These are phyloP conservation scores for Melanostigma gelatinosum DNA, from an alignment of 2,113 vertebrate species.

Conservation along the genomic window DNA sequence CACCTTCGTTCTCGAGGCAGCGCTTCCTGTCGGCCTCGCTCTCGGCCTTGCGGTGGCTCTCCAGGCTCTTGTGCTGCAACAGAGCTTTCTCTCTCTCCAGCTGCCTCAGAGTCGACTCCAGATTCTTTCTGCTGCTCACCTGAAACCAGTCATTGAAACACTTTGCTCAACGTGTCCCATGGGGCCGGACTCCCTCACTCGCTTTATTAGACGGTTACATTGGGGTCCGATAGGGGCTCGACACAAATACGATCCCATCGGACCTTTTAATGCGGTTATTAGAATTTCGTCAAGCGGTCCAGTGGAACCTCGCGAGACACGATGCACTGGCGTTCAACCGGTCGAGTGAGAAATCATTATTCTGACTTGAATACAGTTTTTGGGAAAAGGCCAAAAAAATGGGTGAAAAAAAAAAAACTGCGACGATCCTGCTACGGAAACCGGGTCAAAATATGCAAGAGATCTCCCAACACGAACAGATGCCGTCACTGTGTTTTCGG, in stretches of 20 bases:
- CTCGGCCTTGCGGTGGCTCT: conserved; percentile 95
- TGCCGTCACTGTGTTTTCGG: background rate
- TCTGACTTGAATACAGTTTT: conserved; percentile 21
- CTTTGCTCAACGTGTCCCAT: conserved; percentile 6
- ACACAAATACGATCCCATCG: conserved; percentile 17
- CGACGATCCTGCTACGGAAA: background rate
- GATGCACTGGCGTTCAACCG: conserved; percentile 21
- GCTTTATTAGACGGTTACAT: conserved; percentile 9
- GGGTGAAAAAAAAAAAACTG: background rate
- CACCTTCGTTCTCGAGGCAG: conserved; percentile 96
- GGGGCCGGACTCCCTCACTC: conserved; percentile 3
- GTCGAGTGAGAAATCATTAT: conserved; percentile 29
- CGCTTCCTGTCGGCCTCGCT: conserved; percentile 96
- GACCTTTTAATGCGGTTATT: conserved; percentile 32
- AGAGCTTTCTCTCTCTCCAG: conserved; percentile 96
- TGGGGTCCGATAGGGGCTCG: conserved; percentile 12
- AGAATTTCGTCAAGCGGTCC: conserved; percentile 6
- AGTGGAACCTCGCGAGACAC: conserved; percentile 14
- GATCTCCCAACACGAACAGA: background rate
- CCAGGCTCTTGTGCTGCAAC: conserved; percentile 96
- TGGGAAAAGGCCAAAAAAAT: conserved; percentile 1
- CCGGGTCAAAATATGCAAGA: background rate
- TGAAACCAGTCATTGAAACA: conserved; percentile 56
- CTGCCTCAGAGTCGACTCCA: conserved; percentile 91
- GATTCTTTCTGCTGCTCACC: conserved; percentile 90